phyloP scores from a whole-genome alignment of 2,888 invertebrate genomes.

The Malthinus seriepunctatus region DNA sequence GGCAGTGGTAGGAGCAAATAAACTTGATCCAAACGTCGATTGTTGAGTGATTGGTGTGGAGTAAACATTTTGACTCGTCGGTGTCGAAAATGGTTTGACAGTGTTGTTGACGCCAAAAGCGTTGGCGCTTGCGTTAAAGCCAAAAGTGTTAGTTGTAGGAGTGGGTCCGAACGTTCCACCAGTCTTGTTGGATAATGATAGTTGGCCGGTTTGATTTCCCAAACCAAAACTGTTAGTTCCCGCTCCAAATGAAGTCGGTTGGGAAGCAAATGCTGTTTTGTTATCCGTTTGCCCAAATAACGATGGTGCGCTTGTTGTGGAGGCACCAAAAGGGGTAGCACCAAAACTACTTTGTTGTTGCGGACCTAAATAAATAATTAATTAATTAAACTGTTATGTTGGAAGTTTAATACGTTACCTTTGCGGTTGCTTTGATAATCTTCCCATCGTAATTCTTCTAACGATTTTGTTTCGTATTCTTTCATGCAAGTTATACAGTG shows the following conservation, averaged over 20 bases:
- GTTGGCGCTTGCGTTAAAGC: slow-evolving; percentile 50
- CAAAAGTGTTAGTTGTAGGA: slow-evolving; percentile 55
- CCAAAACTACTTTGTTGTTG: slow-evolving; percentile 50
- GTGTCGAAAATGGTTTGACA: slow-evolving; percentile 59
- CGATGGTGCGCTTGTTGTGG: slow-evolving; percentile 50
- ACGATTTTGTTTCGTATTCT: slow-evolving; percentile 92
- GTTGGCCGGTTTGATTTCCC: neutral
- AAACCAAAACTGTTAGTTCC: slow-evolving; percentile 56
- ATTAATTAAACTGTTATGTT: slow-evolving; percentile 19
- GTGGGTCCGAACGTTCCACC: slow-evolving; percentile 58
- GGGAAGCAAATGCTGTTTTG: slow-evolving; percentile 53
- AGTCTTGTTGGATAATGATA: neutral
- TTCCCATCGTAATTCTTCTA: slow-evolving; percentile 92
- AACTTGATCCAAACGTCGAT: slow-evolving; percentile 55
- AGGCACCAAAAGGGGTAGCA: slow-evolving; percentile 56
- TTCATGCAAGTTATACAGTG: slow-evolving; percentile 99
- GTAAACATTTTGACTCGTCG: slow-evolving; percentile 46
- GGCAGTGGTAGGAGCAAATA: slow-evolving; percentile 44
- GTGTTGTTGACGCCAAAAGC: slow-evolving; percentile 55
- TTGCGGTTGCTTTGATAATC: slow-evolving; percentile 92
- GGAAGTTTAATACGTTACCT: slow-evolving; percentile 56
- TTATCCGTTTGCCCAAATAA: slow-evolving; percentile 65
- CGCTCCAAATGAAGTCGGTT: slow-evolving; percentile 58
- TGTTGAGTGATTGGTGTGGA: slow-evolving; percentile 48
- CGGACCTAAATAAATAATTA: slow-evolving; percentile 39